Percentiles rank a stretch among this genome's conserved stretches.
Conservation (phyloP, 2,888 invertebrate species). For the Tolmerus cingulatus region DNA sequence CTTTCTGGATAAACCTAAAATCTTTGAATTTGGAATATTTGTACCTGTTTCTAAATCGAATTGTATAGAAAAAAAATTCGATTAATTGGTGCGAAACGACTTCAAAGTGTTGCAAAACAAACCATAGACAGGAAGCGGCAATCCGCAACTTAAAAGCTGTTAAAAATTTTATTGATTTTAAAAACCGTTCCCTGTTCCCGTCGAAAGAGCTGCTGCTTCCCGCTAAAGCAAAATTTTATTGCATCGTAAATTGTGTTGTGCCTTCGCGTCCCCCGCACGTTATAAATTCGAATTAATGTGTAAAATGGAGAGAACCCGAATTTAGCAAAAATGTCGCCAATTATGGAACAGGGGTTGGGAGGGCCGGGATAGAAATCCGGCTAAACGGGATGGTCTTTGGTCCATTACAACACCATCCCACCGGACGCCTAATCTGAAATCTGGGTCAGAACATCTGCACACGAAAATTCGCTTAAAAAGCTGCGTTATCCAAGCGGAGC, state of each 20-base stretch:
- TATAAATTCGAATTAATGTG: neutral
- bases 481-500: neutral
- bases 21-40: too few species aligned
- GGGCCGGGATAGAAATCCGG: neutral
- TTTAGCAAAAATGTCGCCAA: neutral
- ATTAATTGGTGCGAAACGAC: neutral
- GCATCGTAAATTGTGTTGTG: neutral
- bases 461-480: neutral
- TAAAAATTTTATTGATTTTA: neutral
- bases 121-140: neutral
- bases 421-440: neutral
- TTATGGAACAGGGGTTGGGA: neutral
- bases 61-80: neutral
- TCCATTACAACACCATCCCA: neutral
- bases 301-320: neutral
- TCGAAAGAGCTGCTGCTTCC: neutral
- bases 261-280: neutral
- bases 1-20: too few species aligned
- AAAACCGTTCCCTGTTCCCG: neutral
- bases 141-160: neutral
- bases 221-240: neutral
- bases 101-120: neutral
- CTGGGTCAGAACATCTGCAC: constrained; percentile 15
- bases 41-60: neutral
- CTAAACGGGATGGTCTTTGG: neutral